phyloP scores from a whole-genome alignment of 2,888 invertebrate genomes.

The Synergus itoensis region DNA sequence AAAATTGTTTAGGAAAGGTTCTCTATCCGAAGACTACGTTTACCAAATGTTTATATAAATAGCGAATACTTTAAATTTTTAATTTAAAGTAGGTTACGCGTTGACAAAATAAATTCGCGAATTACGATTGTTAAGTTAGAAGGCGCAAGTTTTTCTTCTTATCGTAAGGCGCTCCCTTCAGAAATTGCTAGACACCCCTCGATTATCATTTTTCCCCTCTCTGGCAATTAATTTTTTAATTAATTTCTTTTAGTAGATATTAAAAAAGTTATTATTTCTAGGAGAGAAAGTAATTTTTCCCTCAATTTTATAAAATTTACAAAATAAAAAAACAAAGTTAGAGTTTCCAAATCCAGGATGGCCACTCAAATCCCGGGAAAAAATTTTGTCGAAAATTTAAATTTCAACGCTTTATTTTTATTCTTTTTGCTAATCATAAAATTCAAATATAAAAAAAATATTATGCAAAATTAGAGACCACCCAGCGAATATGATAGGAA shows the following conservation, averaged over 20 bases:
- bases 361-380: background rate
- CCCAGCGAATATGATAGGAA: background rate
- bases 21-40: constrained; percentile 34
- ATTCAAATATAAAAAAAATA: background rate
- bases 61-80: background rate
- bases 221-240: background rate
- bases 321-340: constrained; percentile 3
- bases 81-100: constrained; percentile 11
- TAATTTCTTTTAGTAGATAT: background rate
- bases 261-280: background rate
- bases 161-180: constrained; percentile 20
- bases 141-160: background rate
- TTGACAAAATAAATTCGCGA: background rate
- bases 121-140: constrained; percentile 8
- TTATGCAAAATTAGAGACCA: background rate
- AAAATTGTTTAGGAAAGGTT: constrained; percentile 9
- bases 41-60: constrained; percentile 33
- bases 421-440: background rate
- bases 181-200: background rate
- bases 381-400: background rate
- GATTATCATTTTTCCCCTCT: background rate
- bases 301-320: background rate
- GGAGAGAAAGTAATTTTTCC: background rate
- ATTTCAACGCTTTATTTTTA: background rate
- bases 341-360: background rate